Percentiles rank a stretch among this genome's conserved stretches.
phyloP scores from a whole-genome alignment of 23 tunicate genomes.

The Trididemnum miniatum region DNA sequence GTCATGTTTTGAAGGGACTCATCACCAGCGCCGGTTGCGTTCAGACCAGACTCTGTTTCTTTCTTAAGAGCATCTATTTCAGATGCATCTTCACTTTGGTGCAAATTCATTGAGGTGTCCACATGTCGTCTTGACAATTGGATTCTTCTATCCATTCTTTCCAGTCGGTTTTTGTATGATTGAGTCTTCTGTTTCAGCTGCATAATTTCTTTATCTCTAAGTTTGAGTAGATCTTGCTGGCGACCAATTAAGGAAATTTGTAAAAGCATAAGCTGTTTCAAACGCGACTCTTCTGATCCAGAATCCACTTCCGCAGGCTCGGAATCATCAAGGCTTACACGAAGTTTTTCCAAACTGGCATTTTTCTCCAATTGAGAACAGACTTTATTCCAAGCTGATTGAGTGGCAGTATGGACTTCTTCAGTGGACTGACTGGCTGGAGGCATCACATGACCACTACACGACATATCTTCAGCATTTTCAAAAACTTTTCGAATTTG shows the following conservation, averaged over 20 bases:
- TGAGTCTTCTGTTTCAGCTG: slow-evolving; percentile 49
- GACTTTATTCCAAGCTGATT: not conserved
- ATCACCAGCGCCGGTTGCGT: not conserved
- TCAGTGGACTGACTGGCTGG: not conserved
- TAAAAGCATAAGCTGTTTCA: slow-evolving; percentile 50
- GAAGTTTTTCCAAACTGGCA: not conserved
- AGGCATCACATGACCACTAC: not conserved
- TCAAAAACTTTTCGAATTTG: not conserved
- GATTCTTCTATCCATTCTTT: slow-evolving; percentile 64
- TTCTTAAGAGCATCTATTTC: not conserved
- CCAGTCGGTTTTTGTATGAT: slow-evolving; percentile 57
- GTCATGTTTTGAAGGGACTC: not conserved
- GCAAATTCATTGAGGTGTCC: not conserved
- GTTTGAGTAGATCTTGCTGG: slow-evolving; percentile 75
- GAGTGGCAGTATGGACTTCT: not conserved
- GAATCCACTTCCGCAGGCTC: not conserved
- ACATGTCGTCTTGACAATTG: slow-evolving; percentile 21
- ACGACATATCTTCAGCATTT: not conserved
- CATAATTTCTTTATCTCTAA: slow-evolving; percentile 82
- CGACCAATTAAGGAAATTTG: slow-evolving; percentile 80
- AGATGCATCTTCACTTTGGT: not conserved
- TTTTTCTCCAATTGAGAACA: not conserved
- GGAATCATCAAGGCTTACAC: not conserved
- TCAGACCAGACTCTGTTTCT: not conserved
- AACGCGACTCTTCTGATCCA: slow-evolving; percentile 26